Evolutionary conservation across 2,888 invertebrate genomes (phyloP), one percentile per base, ranked within the genome.

Genomic region (Tetragonula carbonaria): DNA sequence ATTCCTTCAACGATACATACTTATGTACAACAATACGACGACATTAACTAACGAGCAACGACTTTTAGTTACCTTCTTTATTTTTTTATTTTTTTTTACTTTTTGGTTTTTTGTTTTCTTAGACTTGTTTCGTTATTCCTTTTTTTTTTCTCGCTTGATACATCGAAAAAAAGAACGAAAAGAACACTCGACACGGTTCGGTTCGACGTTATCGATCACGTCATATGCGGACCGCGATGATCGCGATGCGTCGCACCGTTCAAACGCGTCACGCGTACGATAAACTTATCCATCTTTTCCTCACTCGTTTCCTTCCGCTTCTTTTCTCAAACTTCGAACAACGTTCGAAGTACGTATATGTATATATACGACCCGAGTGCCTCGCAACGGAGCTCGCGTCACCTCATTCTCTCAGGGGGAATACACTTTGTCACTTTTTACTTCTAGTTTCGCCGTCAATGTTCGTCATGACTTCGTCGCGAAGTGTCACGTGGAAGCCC

Each of bases 11-110:
- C 84, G 77, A 85, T 88, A 88, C 82, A 87, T 87, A 85, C 86
- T 77, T 84, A 91, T 92, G 78, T 92, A 91, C 91, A 91, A 87
- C 84, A 86, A 89, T 88, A 91, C 86, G 89, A 90, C 53, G 51
- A 62, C 89, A 91, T 87, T 88, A 86, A 82, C 88, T 91, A 90
- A 92, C 89, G 86, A 88, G 88, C 86, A 88, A 91, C 86, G 87
- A 84, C 78, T 86, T 81, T 81, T 73, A 79, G 45, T 74, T 78
- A 82, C 23, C 78, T 71, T 70, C 23, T 68, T 74, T 70, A 66
- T 33, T 67, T 81, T 73, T 75, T 65, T 77, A 21, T 71, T 51
- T 45, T 5, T 78, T 79, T 57, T 18, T 57, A 72, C 51, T 38
- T 38, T 38, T 38, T 38, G 38, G 38, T 45, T 45, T 65, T 65